phyloP scores from a whole-genome alignment of 2,888 invertebrate species.

The Pandemis heparana region DNA sequence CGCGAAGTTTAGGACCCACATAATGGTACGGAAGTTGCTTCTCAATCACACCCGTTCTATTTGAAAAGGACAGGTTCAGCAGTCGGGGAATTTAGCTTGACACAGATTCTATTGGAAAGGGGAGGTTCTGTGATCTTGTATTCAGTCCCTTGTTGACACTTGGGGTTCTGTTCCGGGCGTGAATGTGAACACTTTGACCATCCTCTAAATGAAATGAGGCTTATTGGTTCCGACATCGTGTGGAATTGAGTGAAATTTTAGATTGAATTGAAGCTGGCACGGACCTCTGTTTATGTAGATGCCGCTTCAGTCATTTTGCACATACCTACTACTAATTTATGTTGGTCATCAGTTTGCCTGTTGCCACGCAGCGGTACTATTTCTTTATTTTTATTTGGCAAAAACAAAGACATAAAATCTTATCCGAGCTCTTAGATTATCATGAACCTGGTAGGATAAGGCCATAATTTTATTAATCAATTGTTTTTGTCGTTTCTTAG shows the following conservation, averaged over 20 bases:
- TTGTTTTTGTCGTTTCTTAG: too few species aligned
- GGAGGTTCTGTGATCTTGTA: slow-evolving; percentile 12
- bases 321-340: too few species aligned
- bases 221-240: slow-evolving; percentile 1
- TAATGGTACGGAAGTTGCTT: neutral
- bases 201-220: slow-evolving; percentile 9
- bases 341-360: too few species aligned
- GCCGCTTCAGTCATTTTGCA: too few species aligned
- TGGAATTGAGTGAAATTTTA: neutral
- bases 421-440: too few species aligned
- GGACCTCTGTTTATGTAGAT: too few species aligned
- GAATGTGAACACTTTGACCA: slow-evolving; percentile 15
- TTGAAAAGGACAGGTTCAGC: slow-evolving; percentile 5
- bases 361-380: too few species aligned
- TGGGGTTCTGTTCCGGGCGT: neutral
- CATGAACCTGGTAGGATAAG: too few species aligned
- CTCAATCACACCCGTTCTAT: neutral
- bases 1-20: too few species aligned
- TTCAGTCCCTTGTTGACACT: slow-evolving; percentile 25
- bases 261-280: neutral
- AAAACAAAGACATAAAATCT: too few species aligned
- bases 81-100: neutral
- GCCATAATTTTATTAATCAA: too few species aligned
- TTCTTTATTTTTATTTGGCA: too few species aligned
- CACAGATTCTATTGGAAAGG: neutral